phyloP scores from a whole-genome alignment of 2,888 invertebrate species.

The Tenodera sinensis region DNA sequence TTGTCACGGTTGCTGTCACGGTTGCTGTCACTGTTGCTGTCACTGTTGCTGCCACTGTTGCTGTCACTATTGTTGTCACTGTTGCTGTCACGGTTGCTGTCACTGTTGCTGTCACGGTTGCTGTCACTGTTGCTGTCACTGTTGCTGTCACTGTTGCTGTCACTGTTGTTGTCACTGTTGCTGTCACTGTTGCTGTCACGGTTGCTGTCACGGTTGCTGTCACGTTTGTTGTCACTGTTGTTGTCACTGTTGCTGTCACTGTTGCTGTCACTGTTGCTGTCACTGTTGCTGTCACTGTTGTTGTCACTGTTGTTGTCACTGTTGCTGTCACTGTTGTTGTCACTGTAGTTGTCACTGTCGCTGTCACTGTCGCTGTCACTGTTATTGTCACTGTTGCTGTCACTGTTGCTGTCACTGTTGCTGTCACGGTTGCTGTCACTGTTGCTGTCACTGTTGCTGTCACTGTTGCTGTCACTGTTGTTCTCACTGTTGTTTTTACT shows the following conservation, averaged over 20 bases:
- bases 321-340: constrained; percentile 12
- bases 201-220: background rate
- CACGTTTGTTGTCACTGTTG: too few species aligned
- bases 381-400: background rate
- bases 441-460: constrained; percentile 5
- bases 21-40: too few species aligned
- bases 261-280: background rate
- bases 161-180: too few species aligned
- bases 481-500: background rate
- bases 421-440: background rate
- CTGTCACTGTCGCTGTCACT: background rate
- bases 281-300: constrained; percentile 1
- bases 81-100: too few species aligned
- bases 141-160: too few species aligned
- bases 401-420: background rate
- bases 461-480: background rate
- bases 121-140: too few species aligned
- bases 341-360: constrained; percentile 11
- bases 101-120: too few species aligned
- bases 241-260: constrained; percentile 9
- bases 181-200: background rate
- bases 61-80: too few species aligned
- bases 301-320: background rate
- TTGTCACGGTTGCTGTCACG: too few species aligned
- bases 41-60: too few species aligned